Evolutionary conservation across 1,140 invertebrate species (phyloP).

Genomic region (Drosophila asahinai): DNA sequence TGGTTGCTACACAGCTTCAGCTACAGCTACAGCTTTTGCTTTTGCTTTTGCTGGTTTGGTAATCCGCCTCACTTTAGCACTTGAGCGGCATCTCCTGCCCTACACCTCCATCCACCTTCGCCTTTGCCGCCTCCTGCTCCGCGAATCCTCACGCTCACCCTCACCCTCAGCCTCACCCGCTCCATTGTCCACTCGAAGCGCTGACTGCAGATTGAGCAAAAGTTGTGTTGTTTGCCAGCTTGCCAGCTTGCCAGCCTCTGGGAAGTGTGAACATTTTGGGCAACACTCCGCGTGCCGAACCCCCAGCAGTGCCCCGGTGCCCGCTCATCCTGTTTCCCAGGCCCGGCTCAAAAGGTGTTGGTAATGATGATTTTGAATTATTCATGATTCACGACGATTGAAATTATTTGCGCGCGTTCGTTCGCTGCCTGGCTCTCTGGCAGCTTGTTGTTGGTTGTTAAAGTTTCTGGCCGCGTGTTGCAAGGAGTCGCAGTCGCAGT

Average conservation of each 20-base stretch:
- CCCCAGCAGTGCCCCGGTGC: not conserved
- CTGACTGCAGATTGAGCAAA: constrained; percentile 81
- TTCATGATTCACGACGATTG: constrained; percentile 83
- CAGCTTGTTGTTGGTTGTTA: constrained; percentile 60
- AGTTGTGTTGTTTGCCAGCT: constrained; percentile 62
- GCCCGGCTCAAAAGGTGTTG: constrained; percentile 79
- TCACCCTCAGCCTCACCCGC: not conserved
- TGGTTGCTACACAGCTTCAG: constrained; percentile 57
- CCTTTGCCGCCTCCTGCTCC: not conserved
- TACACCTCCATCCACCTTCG: constrained; percentile 18
- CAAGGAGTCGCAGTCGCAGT: constrained; percentile 35
- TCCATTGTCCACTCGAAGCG: constrained; percentile 72
- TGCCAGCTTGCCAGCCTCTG: constrained; percentile 61
- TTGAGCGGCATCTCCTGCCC: constrained; percentile 72
- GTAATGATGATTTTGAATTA: constrained; percentile 84
- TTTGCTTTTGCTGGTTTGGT: constrained; percentile 68
- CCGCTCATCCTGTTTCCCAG: constrained; percentile 40
- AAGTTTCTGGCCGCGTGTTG: constrained; percentile 76
- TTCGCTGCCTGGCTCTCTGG: not conserved
- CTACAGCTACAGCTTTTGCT: constrained; percentile 35
- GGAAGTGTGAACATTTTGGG: constrained; percentile 83
- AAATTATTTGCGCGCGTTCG: constrained; percentile 79
- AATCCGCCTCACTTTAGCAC: constrained; percentile 83
- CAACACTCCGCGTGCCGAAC: constrained; percentile 66
- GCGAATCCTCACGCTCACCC: constrained; percentile 18